A percentile compares a stretch with the other conserved stretches of the same genome.
Conservation (phyloP, 2,113 vertebrate genomes). For the Aspiorhynchus laticeps region DNA sequence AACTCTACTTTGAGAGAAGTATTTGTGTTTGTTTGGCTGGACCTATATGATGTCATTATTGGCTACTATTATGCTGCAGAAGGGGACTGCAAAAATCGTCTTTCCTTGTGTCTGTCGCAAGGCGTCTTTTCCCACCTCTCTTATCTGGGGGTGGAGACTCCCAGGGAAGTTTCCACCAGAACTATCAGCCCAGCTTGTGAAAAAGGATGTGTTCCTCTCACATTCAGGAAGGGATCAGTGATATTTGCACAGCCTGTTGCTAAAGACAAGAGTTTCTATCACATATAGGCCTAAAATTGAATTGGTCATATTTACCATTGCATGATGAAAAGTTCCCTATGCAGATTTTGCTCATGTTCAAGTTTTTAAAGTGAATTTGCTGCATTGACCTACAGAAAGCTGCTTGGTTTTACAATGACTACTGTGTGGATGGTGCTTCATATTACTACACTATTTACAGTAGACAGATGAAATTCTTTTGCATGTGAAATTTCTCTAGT, state of each 20-base stretch:
- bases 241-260: neutral
- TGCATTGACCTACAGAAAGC: too few species aligned
- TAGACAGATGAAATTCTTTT: too few species aligned
- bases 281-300: neutral
- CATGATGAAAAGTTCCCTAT: neutral
- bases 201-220: constrained; percentile 51
- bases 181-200: constrained; percentile 39
- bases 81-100: constrained; percentile 5
- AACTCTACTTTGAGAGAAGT: constrained; percentile 10
- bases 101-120: constrained; percentile 42
- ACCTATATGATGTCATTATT: constrained; percentile 52
- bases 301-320: neutral
- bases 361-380: too few species aligned
- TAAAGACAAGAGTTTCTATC: neutral
- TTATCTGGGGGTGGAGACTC: constrained; percentile 49
- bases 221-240: constrained; percentile 3
- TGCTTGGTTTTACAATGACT: too few species aligned
- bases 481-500: neutral
- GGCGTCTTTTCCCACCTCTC: constrained; percentile 40
- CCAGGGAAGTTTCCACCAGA: constrained; percentile 19
- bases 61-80: constrained; percentile 34
- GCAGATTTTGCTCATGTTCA: neutral
- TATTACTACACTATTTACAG: too few species aligned
- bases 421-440: too few species aligned
- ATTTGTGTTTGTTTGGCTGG: constrained; percentile 45